Conservation (phyloP, 2,797 vertebrate species). For the Chrysocyon brachyurus region DNA sequence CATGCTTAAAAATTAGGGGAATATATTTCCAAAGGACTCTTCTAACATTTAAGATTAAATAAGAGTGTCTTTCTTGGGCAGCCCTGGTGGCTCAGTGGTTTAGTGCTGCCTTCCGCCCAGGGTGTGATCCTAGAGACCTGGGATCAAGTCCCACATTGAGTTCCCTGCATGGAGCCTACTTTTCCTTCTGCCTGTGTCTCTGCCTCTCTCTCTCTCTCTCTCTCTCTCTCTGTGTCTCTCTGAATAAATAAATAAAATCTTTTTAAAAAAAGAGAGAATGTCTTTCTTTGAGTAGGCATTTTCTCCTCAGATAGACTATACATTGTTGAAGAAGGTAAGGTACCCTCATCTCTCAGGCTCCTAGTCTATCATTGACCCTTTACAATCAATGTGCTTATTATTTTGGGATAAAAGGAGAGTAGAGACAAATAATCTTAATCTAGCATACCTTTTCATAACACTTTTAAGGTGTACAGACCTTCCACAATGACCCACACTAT, state of each 20-base stretch:
- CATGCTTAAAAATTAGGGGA: neutral
- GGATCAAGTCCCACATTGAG: too few species aligned
- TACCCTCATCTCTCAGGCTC: neutral
- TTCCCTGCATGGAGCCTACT: too few species aligned
- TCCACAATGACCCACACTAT: neutral
- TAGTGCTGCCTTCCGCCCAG: too few species aligned
- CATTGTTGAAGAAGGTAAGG: neutral
- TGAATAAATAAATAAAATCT: too few species aligned
- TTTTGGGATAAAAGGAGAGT: constrained; percentile 36
- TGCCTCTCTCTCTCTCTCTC: too few species aligned
- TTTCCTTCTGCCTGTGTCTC: too few species aligned
- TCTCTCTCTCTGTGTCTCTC: too few species aligned
- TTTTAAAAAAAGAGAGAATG: neutral
- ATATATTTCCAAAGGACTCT: constrained; percentile 2
- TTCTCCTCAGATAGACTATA: neutral
- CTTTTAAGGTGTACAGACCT: neutral
- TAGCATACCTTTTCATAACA: neutral
- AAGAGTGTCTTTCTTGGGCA: neutral
- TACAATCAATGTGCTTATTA: neutral
- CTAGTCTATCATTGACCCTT: neutral
- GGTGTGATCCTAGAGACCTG: too few species aligned
- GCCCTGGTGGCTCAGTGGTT: too few species aligned
- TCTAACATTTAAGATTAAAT: constrained; percentile 5
- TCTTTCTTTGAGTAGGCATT: neutral
- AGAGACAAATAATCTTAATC: neutral